A percentile compares a stretch with the other conserved stretches of the same genome.
phyloP scores from a whole-genome alignment of 2,888 invertebrate genomes.

The Ceramica pisi region DNA sequence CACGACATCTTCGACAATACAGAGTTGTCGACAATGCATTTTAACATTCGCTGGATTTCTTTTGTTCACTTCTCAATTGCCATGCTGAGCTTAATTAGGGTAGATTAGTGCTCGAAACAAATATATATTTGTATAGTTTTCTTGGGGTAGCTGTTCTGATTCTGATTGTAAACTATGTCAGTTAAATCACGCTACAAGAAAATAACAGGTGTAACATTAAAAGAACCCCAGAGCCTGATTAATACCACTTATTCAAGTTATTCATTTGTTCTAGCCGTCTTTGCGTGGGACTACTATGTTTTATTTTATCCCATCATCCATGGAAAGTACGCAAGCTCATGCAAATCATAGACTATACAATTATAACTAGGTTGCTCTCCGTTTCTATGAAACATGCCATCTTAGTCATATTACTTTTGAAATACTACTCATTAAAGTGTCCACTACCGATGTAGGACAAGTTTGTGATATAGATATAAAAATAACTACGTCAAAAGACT shows the following conservation, averaged over 20 bases:
- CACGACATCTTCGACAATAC: slow-evolving; percentile 8
- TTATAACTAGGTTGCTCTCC: slow-evolving; percentile 20
- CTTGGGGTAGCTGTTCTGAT: not conserved
- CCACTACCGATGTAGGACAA: not conserved
- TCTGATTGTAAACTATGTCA: not conserved
- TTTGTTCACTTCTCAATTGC: not conserved
- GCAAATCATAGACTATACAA: slow-evolving; percentile 12
- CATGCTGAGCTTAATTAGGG: not conserved
- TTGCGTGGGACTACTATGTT: not conserved
- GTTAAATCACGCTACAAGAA: no score
- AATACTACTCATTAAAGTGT: slow-evolving; percentile 23
- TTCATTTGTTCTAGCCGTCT: not conserved
- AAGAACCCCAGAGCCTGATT: not conserved
- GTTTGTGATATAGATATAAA: not conserved
- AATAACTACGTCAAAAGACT: no score
- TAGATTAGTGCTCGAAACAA: not conserved
- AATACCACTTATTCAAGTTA: not conserved
- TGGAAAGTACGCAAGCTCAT: slow-evolving; percentile 23
- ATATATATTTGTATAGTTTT: not conserved
- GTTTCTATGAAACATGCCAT: slow-evolving; percentile 20
- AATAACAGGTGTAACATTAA: not conserved
- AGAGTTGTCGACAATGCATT: slow-evolving; percentile 9
- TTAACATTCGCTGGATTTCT: not conserved
- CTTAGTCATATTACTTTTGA: slow-evolving; percentile 27
- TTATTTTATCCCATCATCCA: slow-evolving; percentile 6